A percentile compares a stretch with the other conserved stretches of the same genome.
Evolutionary conservation across 2,888 invertebrate genomes (phyloP).

Genomic region (Aleiodes leptofemur): DNA sequence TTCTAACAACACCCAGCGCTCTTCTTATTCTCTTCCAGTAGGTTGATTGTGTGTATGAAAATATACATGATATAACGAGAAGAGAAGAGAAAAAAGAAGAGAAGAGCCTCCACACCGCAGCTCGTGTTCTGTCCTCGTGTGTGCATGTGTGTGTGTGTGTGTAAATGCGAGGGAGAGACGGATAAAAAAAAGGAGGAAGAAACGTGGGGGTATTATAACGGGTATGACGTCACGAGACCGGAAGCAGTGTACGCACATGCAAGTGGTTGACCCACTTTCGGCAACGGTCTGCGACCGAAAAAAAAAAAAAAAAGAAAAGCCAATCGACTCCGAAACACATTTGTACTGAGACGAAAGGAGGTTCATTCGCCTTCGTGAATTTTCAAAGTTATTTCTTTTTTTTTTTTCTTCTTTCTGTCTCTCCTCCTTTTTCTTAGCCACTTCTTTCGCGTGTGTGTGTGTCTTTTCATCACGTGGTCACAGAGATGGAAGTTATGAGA

Average conservation of each 20-base stretch:
- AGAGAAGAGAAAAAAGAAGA: constrained; percentile 44
- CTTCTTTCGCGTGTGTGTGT: not conserved
- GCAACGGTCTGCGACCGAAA: constrained; percentile 24
- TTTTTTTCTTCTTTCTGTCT: no score
- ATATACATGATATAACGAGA: constrained; percentile 11
- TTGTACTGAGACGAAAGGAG: constrained; percentile 22
- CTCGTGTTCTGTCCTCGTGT: no score
- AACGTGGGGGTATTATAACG: constrained; percentile 47
- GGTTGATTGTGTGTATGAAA: not conserved
- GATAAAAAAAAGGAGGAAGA: constrained; percentile 52
- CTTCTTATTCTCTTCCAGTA: not conserved
- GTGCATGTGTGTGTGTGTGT: no score
- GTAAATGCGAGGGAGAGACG: not conserved
- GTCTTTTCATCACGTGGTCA: no score
- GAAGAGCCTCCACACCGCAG: not conserved
- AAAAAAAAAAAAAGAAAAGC: constrained; percentile 34
- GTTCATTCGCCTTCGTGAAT: constrained; percentile 22
- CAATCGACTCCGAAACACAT: constrained; percentile 2
- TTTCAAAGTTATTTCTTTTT: not conserved
- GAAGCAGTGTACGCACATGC: constrained; percentile 38
- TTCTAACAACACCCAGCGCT: constrained; percentile 27
- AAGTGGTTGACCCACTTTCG: constrained; percentile 36
- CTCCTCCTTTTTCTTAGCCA: not conserved
- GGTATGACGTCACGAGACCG: constrained; percentile 43
- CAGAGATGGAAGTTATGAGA: constrained; percentile 1